Conservation (phyloP, 1,140 invertebrate species). For the Oreohelix idahoensis region DNA sequence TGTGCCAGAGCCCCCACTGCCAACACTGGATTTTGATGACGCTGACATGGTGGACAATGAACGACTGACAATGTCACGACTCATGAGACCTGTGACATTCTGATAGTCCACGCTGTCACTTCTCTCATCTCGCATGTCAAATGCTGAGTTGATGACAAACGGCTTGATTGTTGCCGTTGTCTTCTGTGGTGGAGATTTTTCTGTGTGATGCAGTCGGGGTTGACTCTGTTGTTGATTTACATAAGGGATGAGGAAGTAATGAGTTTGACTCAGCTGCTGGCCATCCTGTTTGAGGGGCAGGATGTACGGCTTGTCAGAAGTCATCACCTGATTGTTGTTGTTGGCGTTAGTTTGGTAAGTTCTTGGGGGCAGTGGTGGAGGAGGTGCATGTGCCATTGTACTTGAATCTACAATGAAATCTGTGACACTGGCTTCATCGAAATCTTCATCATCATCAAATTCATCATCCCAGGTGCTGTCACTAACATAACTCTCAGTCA, state of each 20-base stretch:
- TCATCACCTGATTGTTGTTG: background rate
- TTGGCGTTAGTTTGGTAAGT: constrained; percentile 51
- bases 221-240: constrained; percentile 44
- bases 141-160: constrained; percentile 54
- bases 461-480: constrained; percentile 59
- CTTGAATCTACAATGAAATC: background rate
- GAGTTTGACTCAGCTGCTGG: constrained; percentile 69
- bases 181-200: constrained; percentile 46
- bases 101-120: constrained; percentile 54
- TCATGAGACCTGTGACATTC: constrained; percentile 46
- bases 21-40: background rate
- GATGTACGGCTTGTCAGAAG: constrained; percentile 52
- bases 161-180: constrained; percentile 61
- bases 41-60: constrained; percentile 23
- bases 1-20: background rate
- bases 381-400: constrained; percentile 46
- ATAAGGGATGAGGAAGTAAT: constrained; percentile 71
- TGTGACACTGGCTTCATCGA: constrained; percentile 37
- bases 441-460: constrained; percentile 39
- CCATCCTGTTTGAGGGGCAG: constrained; percentile 68
- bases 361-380: constrained; percentile 64
- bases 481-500: constrained; percentile 44
- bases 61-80: background rate
- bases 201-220: background rate
- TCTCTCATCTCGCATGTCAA: constrained; percentile 26